phyloP scores from a whole-genome alignment of 1,140 invertebrate genomes.

The Drosophila cardini region DNA sequence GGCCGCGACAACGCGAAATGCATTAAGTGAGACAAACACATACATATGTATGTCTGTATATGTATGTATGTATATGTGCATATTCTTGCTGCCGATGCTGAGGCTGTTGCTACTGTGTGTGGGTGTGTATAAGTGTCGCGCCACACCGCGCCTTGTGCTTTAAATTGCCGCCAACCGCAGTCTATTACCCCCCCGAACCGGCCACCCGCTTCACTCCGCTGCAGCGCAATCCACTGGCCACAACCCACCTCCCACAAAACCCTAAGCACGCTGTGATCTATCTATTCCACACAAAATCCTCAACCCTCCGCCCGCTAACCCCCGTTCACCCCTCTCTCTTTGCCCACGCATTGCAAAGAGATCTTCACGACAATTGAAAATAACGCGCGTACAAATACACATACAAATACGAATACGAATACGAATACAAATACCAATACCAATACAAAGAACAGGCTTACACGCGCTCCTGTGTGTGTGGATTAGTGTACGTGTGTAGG shows the following conservation, averaged over 20 bases:
- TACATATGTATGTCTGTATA: conserved; percentile 6
- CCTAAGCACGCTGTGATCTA: too few relatives aligned
- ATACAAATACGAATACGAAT: background rate
- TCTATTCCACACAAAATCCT: too few relatives aligned
- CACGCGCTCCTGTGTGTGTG: conserved; percentile 15
- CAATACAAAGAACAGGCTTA: conserved; percentile 1
- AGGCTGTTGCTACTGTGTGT: conserved; percentile 1
- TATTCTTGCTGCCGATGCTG: background rate
- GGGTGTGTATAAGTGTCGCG: conserved; percentile 48
- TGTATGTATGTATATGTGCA: conserved; percentile 15
- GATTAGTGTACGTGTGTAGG: conserved; percentile 3
- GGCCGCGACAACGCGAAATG: conserved; percentile 48
- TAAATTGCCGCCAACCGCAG: conserved; percentile 52
- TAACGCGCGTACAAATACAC: conserved; percentile 33
- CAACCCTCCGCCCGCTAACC: background rate
- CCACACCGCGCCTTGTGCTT: conserved; percentile 60
- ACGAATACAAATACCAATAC: background rate
- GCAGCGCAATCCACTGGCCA: background rate
- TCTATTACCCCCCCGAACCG: background rate
- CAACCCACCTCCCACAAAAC: background rate
- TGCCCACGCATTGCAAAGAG: conserved; percentile 22
- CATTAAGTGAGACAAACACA: conserved; percentile 52
- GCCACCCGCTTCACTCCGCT: too few relatives aligned
- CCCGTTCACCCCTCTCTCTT: background rate
- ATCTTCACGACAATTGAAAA: conserved; percentile 60